A percentile compares a stretch with the other conserved stretches of the same genome.
These are phyloP conservation scores for Hofmannophila pseudospretella DNA, from an alignment of 2,888 invertebrate genomes.

Conservation along the genomic window DNA sequence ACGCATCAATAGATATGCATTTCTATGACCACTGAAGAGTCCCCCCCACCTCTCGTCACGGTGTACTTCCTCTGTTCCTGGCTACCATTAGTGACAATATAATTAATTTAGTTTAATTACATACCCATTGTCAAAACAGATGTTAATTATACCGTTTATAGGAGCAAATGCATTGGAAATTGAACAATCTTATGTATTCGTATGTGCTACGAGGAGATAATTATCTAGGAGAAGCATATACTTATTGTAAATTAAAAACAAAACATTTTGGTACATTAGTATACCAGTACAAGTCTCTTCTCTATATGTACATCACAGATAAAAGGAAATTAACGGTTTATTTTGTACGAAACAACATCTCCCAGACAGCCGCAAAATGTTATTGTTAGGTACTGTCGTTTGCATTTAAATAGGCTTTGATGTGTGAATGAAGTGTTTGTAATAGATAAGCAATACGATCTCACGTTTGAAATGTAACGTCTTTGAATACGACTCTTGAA, in stretches of 20 bases:
- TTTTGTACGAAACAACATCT: conserved; percentile 35
- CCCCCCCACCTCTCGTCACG: no score
- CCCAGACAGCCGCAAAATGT: conserved; percentile 30
- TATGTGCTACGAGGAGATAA: neutral
- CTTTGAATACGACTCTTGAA: neutral
- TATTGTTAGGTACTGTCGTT: conserved; percentile 45
- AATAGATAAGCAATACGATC: conserved; percentile 29
- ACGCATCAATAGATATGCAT: no score
- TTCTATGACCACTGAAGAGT: no score
- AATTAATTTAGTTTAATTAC: no score
- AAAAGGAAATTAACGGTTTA: conserved; percentile 37
- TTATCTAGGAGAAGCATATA: neutral
- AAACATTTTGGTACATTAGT: conserved; percentile 8
- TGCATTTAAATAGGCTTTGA: conserved; percentile 63
- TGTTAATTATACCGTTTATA: no score
- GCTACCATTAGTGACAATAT: no score
- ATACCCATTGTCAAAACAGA: no score
- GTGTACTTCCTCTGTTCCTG: no score
- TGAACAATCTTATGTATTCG: no score
- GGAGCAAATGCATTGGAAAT: no score
- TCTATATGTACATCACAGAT: conserved; percentile 3
- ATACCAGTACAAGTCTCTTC: no score
- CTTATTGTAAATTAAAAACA: conserved; percentile 11
- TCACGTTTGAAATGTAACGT: conserved; percentile 10
- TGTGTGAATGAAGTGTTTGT: conserved; percentile 45